Percentiles rank a stretch among this genome's conserved stretches.
Conservation (phyloP, 1,140 invertebrate genomes). For the Zaprionus camerounensis region DNA sequence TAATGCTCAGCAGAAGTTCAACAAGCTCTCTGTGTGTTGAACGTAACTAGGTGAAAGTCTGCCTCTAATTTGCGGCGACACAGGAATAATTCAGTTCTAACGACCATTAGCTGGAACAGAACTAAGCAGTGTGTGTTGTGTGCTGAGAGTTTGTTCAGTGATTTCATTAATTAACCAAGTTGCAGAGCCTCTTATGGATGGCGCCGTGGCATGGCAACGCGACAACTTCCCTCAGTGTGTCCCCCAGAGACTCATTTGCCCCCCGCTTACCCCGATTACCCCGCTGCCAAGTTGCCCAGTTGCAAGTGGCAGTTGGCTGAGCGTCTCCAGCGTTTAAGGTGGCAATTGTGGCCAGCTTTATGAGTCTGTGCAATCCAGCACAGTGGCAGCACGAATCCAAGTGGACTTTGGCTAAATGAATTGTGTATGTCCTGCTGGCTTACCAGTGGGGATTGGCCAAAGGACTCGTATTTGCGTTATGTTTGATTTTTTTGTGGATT, state of each 20-base stretch:
- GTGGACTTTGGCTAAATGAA: conserved; percentile 47
- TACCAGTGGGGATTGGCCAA: conserved; percentile 18
- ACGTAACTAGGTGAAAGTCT: conserved; percentile 3
- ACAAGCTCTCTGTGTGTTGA: neutral
- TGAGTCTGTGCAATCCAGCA: conserved; percentile 27
- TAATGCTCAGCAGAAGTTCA: neutral
- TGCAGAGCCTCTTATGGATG: conserved; percentile 18
- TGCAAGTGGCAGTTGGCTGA: conserved; percentile 22
- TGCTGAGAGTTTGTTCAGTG: conserved; percentile 37
- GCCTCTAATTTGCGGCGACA: conserved; percentile 33
- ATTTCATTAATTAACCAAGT: conserved; percentile 43
- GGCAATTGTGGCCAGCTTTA: conserved; percentile 35
- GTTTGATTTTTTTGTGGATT: conserved; percentile 31
- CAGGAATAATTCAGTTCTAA: conserved; percentile 25
- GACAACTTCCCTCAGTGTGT: neutral
- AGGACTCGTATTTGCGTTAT: conserved; percentile 8
- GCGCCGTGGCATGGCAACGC: neutral
- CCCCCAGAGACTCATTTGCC: conserved; percentile 29
- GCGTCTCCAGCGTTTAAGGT: conserved; percentile 9
- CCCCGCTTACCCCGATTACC: too few species aligned
- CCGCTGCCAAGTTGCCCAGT: conserved; percentile 3
- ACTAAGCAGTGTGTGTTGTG: conserved; percentile 31
- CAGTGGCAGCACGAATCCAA: conserved; percentile 12
- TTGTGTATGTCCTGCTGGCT: conserved; percentile 28
- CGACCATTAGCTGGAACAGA: conserved; percentile 46